Base-by-base conservation (phyloP, 2,888 invertebrate genomes). In the Agriopis leucophaearia region DNA sequence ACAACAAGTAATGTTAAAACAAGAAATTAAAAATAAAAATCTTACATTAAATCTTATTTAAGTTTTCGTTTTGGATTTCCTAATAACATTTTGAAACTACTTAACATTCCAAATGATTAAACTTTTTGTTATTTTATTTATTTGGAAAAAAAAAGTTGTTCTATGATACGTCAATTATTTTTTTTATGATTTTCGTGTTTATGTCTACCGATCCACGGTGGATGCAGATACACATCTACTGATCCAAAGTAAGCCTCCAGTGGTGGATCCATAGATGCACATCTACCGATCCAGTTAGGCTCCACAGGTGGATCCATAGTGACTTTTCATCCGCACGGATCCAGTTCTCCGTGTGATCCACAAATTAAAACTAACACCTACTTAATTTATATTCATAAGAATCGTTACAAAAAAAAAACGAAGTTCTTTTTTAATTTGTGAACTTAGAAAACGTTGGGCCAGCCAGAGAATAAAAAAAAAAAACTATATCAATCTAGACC, bases 361-460 rank as follows among this genome's bases (percentile, higher is more conserved):
- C 13, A 42, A 10, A 35, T 7, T 15, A 38, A 55, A 77, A 75
- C 76, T 77, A 78, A 79, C 75, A 79, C 73, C 78, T 82, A 84
- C 56, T 72, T 78, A 74, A 57, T 67, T 69, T 56, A 60, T 80
- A 74, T 74, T 84, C 85, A 84, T 84, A 84, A 84, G 84, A 84
- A 81, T 80, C 77, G 79, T 84, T 77, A 79, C 81, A 76, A 76
- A 7, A 18, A n/a, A n/a, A n/a, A n/a, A 64, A 62, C 45, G 27
- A 68, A 55, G 54, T 64, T 27, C 3, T 51, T 62, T 15, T 38
- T 9, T 9, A 9, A 38, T 38, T 66, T 66, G 66, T 69, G 71
- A 54, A 69, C 66, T 35, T 56, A 45, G 6, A 7, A 27, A 59
- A 40, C 9, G 12, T n/a, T 13, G 80, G 83, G 80, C 81, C 84